Base-by-base conservation (phyloP, 2,113 vertebrate species). In the Rhinolophus sinicus region DNA sequence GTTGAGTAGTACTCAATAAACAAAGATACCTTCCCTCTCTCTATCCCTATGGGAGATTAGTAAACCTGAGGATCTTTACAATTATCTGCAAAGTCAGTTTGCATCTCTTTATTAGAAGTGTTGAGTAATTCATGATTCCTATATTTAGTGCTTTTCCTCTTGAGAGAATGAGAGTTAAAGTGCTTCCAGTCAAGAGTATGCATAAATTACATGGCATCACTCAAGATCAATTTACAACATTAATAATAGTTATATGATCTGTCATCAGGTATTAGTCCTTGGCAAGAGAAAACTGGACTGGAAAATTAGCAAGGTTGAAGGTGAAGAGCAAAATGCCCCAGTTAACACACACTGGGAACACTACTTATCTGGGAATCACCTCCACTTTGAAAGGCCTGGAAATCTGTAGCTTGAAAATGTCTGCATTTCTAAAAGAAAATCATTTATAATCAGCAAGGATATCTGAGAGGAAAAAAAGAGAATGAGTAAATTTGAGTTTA, bases 151-250 rank as follows among this genome's bases (percentile, higher is more conserved):
- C 30, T 94, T 80, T 94, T 28, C 84, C 52, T 81, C 72, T 52
- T 35, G 80, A 90, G 62, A 50, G n/a, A 94, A 82, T 44, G 47
- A 90, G 28, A 93, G 62, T 65, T 72, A 93, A 93, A 96, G n/a
- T 70, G 30, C 26, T 97, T 96, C 30, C n/a, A 94, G 90, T 96
- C 33, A 78, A 77, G 40, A 93, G 50, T 47, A 78, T 93, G 88
- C 88, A 96, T 95, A 95, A 96, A 96, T 98, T 96, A 95, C 85
- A 95, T 44, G 88, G 91, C 28, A 67, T 93, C 56, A 78, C 50
- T 97, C 93, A 96, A 97, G 91, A 95, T 94, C 83, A 96, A 93
- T 97, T 97, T 94, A 54, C 9, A 70, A 67, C 67, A 94, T 89
- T 92, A 91, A 72, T 80, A 96, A 78, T 69, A 83, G n/a, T 70